These are phyloP conservation scores for Tupiocoris notatus DNA, from an alignment of 2,888 invertebrate genomes.

Conservation along the genomic window DNA sequence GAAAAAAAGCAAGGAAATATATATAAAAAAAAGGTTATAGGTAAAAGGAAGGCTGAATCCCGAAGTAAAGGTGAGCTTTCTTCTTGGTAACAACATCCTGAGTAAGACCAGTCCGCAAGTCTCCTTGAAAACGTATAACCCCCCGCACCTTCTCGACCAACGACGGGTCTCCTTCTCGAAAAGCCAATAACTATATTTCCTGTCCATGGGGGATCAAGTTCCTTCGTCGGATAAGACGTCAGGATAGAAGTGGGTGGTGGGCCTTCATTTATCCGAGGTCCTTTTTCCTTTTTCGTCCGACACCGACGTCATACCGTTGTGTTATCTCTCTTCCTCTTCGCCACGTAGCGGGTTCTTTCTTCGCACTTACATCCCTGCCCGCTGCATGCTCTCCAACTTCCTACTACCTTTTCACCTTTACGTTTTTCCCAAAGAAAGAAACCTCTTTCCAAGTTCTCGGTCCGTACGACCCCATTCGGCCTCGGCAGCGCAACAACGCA, in stretches of 20 bases:
- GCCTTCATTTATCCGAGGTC: background rate
- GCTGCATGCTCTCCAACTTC: background rate
- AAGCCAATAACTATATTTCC: constrained; percentile 41
- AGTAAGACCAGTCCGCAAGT: background rate
- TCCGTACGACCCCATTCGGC: background rate
- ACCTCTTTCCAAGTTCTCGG: background rate
- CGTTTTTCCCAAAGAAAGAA: background rate
- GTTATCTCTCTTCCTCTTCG: background rate
- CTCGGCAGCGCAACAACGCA: background rate
- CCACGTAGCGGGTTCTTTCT: background rate
- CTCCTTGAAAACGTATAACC: background rate
- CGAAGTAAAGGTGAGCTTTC: constrained; percentile 7
- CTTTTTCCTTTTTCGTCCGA: background rate
- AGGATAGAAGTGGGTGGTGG: background rate
- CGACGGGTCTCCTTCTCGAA: background rate
- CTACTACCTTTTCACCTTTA: background rate
- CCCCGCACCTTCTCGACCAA: too few relatives aligned
- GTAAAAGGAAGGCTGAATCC: background rate
- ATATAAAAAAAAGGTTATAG: constrained; percentile 6
- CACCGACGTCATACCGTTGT: background rate
- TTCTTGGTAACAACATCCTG: background rate
- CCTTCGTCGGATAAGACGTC: constrained; percentile 27
- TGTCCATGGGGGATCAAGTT: constrained; percentile 38
- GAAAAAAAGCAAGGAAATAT: background rate
- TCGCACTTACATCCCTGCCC: background rate